These are phyloP conservation scores for Trididemnum miniatum DNA, from an alignment of 23 tunicate species.

Conservation along the genomic window DNA sequence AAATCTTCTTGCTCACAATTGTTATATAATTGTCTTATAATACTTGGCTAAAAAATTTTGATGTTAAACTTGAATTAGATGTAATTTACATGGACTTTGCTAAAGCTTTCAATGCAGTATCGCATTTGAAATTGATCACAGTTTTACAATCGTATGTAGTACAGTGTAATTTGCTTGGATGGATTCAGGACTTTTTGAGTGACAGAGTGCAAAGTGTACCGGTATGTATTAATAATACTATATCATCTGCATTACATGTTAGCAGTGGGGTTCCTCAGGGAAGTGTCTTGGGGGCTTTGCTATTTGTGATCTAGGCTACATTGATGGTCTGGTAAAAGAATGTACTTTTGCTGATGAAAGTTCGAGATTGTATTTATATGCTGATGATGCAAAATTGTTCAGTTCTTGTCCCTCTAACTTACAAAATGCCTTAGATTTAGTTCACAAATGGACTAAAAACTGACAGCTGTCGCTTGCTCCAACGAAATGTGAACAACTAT, in stretches of 20 bases:
- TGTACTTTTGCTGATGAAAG: no score
- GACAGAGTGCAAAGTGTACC: not conserved
- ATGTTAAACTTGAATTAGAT: not conserved
- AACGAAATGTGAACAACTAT: no score
- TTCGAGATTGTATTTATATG: no score
- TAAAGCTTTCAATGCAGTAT: not conserved
- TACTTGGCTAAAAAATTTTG: not conserved
- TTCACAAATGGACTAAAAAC: no score
- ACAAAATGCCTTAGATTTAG: no score
- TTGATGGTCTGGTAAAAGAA: no score
- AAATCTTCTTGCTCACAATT: not conserved
- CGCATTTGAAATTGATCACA: not conserved
- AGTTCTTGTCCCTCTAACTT: no score
- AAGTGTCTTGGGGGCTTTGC: no score
- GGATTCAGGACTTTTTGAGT: not conserved
- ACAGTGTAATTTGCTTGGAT: not conserved
- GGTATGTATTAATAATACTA: not conserved
- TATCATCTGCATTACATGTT: not conserved
- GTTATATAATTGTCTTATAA: no score
- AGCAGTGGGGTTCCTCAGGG: conserved; percentile 12
- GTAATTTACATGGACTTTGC: not conserved
- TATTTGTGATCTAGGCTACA: no score
- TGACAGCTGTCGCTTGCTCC: no score
- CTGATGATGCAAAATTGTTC: no score
- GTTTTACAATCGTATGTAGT: not conserved